A percentile compares a stretch with the other conserved stretches of the same genome.
phyloP scores from a whole-genome alignment of 53 echinoderm and acorn worm genomes.

The Holothuria leucospilota region DNA sequence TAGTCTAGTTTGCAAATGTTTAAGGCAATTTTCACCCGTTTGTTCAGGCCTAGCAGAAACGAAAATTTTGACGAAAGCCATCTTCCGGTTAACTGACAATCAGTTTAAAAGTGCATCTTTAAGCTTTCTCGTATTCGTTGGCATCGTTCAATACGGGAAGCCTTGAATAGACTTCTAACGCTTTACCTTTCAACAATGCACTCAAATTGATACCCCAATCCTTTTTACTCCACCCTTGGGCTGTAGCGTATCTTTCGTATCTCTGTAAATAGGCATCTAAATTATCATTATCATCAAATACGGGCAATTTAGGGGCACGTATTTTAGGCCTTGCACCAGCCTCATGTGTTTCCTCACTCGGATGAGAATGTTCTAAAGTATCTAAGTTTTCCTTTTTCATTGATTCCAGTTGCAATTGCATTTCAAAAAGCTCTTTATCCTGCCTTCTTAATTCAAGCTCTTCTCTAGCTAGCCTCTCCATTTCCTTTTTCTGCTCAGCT shows the following conservation, averaged over 20 bases:
- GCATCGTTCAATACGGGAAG: background rate
- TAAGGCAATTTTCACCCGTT: background rate
- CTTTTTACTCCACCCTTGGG: background rate
- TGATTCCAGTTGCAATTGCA: background rate
- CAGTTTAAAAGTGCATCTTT: background rate
- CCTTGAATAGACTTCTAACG: constrained; percentile 21
- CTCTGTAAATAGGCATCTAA: constrained; percentile 8
- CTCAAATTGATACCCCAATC: constrained; percentile 26
- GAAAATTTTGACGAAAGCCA: background rate
- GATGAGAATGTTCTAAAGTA: too few species aligned
- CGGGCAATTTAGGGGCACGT: constrained; percentile 3
- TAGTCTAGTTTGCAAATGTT: background rate
- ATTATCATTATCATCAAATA: background rate
- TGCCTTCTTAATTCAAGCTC: background rate
- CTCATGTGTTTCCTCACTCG: background rate
- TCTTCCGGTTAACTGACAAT: background rate
- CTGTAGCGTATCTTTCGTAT: constrained; percentile 5
- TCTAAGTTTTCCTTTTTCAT: too few species aligned
- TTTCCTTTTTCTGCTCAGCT: background rate
- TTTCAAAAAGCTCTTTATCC: background rate
- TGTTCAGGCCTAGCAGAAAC: background rate
- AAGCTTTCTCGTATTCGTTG: background rate
- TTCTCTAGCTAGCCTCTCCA: background rate
- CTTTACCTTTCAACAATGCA: background rate
- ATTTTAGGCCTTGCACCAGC: background rate